Conservation (phyloP, 2,888 invertebrate species). For the Hermodice carunculata region DNA sequence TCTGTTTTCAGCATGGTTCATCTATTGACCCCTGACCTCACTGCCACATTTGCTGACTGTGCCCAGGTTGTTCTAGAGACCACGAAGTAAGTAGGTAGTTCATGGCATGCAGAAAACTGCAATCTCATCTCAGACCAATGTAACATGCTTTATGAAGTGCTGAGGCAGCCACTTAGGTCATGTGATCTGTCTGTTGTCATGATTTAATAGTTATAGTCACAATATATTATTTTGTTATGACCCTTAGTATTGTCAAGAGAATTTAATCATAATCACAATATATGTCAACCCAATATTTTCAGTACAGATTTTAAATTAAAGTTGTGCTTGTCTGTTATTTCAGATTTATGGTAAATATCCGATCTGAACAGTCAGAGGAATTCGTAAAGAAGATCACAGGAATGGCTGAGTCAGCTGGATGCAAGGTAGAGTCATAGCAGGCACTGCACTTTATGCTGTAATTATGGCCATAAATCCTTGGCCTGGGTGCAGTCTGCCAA, state of each 20-base stretch:
- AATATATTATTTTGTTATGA: not conserved
- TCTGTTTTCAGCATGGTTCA: slow-evolving; percentile 60
- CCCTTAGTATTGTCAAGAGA: no score
- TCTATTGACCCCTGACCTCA: slow-evolving; percentile 52
- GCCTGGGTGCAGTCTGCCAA: no score
- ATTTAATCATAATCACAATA: no score
- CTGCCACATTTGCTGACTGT: slow-evolving; percentile 54
- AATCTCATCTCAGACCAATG: not conserved
- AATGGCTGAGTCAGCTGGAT: slow-evolving; percentile 54
- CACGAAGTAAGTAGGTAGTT: slow-evolving; percentile 53
- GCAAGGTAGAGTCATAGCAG: no score
- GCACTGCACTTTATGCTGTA: no score
- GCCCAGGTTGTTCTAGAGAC: slow-evolving; percentile 60
- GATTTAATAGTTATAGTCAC: not conserved
- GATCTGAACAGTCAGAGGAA: slow-evolving; percentile 53
- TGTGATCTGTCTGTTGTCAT: not conserved
- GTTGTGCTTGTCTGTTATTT: slow-evolving; percentile 8
- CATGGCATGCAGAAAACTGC: not conserved
- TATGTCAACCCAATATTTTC: no score
- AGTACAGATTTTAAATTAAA: no score
- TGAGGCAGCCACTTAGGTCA: no score
- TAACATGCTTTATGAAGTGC: no score
- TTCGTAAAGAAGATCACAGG: slow-evolving; percentile 55
- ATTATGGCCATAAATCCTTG: no score
- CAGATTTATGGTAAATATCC: slow-evolving; percentile 65